phyloP scores from a whole-genome alignment of 2,113 vertebrate genomes.

The Syngnathus scovelli region DNA sequence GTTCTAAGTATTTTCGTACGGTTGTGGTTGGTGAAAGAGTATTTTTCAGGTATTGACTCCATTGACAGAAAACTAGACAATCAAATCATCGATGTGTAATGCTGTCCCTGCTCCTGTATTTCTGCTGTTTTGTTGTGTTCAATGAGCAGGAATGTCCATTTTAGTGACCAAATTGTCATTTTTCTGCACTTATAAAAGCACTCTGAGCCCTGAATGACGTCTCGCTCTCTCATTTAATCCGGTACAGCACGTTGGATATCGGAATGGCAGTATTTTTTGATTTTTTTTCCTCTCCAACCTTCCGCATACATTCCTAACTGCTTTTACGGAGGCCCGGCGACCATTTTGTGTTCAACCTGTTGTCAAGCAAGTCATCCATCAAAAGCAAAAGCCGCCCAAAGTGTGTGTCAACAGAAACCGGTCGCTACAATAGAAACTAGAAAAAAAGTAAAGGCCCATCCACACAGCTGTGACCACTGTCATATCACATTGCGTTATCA shows the following conservation, averaged over 20 bases:
- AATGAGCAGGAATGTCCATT: neutral
- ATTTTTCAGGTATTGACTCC: neutral
- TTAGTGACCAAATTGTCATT: slow-evolving; percentile 1
- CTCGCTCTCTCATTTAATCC: neutral
- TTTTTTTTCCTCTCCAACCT: no score
- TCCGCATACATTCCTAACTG: neutral
- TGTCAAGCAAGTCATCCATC: neutral
- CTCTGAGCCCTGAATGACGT: neutral
- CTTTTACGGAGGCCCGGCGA: neutral
- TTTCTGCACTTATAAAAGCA: neutral
- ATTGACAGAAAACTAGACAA: neutral
- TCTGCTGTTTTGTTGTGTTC: neutral
- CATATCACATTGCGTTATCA: neutral
- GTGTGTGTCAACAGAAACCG: neutral
- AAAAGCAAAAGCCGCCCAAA: neutral
- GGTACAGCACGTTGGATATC: neutral
- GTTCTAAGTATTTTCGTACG: neutral
- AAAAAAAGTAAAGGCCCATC: neutral
- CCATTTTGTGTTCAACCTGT: neutral
- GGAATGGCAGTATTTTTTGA: neutral
- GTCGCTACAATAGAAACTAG: neutral
- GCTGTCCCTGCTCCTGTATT: neutral
- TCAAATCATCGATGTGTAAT: neutral
- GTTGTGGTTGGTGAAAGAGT: neutral
- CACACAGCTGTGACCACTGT: neutral